Conservation (phyloP, 2,797 vertebrate species). For the Malacoraja senta region DNA sequence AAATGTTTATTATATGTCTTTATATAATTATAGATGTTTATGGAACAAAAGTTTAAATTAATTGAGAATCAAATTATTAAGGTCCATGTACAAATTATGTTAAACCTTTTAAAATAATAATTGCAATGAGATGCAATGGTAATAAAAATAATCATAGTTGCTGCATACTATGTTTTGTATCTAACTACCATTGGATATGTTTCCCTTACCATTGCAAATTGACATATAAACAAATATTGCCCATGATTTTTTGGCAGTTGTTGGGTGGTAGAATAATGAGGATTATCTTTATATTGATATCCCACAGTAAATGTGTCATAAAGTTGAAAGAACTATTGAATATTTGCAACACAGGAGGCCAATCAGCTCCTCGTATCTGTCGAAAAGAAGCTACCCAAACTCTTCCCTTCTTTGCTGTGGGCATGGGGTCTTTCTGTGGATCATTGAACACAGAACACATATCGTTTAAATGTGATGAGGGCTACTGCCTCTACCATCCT, state of each 20-base stretch:
- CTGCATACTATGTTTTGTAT: not conserved
- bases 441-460: too few species aligned
- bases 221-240: not conserved
- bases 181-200: not conserved
- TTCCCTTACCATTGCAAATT: not conserved
- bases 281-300: not conserved
- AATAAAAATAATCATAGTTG: not conserved
- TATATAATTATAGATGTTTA: not conserved
- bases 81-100: not conserved
- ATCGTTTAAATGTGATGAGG: too few species aligned
- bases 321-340: too few species aligned
- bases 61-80: constrained; percentile 2
- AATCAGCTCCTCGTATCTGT: too few species aligned
- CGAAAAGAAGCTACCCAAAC: too few species aligned
- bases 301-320: too few species aligned
- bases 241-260: not conserved
- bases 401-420: too few species aligned
- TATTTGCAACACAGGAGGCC: too few species aligned
- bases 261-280: not conserved
- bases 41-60: not conserved
- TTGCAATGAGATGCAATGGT: not conserved
- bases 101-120: not conserved
- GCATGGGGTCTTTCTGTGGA: too few species aligned
- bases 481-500: too few species aligned
- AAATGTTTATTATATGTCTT: not conserved